A percentile compares a stretch with the other conserved stretches of the same genome.
Evolutionary conservation across 2,797 vertebrate genomes (phyloP).

Genomic region (Tragopan temminckii): DNA sequence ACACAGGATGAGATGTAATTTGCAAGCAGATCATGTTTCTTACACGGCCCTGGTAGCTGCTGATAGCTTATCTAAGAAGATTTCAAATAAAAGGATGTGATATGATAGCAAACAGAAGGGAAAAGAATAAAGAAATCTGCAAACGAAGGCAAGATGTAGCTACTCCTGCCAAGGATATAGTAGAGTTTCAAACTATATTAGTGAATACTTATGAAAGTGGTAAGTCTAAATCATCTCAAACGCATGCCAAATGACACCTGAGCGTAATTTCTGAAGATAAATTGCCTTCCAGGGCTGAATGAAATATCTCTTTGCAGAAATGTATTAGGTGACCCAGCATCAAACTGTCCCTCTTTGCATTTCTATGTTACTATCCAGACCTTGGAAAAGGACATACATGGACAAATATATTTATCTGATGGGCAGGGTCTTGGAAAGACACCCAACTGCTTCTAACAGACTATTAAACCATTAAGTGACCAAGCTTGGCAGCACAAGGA

Average conservation of each 20-base stretch:
- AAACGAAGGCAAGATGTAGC: background rate
- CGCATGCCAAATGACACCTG: background rate
- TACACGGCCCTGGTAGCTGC: background rate
- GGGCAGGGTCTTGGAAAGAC: background rate
- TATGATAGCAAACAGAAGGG: slow-evolving; percentile 26
- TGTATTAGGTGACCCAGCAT: background rate
- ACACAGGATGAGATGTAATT: background rate
- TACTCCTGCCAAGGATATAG: background rate
- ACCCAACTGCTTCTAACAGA: background rate
- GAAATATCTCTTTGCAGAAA: slow-evolving; percentile 2
- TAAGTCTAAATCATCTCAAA: background rate
- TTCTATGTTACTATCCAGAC: background rate
- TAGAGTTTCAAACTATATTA: background rate
- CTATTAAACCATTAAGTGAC: background rate
- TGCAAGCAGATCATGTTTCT: background rate
- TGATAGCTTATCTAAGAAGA: slow-evolving; percentile 47
- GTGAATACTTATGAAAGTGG: background rate
- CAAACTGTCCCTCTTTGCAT: background rate
- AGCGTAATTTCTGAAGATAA: slow-evolving; percentile 14
- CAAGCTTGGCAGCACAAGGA: background rate
- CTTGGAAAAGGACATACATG: background rate
- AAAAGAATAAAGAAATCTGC: slow-evolving; percentile 26
- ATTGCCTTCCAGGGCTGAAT: background rate
- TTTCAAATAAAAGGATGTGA: slow-evolving; percentile 15
- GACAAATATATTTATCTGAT: background rate